Evolutionary conservation across 64 coral and sea anemone genomes (phyloP), one percentile per base, ranked within the genome.

Genomic region (Actinia equina): DNA sequence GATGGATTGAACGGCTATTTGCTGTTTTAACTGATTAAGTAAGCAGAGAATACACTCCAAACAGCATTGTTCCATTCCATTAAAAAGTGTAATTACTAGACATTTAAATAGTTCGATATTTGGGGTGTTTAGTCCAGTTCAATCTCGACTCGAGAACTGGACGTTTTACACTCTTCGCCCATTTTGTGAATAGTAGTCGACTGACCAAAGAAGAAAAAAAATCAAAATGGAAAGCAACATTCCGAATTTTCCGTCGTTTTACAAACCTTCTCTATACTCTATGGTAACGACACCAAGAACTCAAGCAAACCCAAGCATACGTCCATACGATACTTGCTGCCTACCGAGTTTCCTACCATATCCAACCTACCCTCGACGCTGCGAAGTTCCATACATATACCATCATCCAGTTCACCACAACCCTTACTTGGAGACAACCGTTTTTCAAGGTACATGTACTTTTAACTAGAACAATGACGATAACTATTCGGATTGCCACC

Each of bases 31-130:
- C 69, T 88, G 89, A 87, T 84, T 93, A 84, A 87, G 92, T 88
- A 90, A 96, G 91, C 94, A 96, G 89, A 90, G 91, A 93, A 96
- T 93, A 90, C 91, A 96, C 88, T 93, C 92, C 88, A 93, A 93
- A 96, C 84, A 90, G 85, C 86, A 96, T 96, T 96, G 94, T 96
- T 86, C 87, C 88, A 96, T 95, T 83, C 94, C 94, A 96, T 96
- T 96, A 95, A 84, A 78, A 87, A 82, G 71, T 65, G 77, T 92
- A 86, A 96, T 82, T 85, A 85, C 84, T 53, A 79, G 62, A 51
- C 46, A 85, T 79, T 96, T 93, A 96, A 96, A 95, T 95, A 95
- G 76, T 6, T 43, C 83, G 51, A 85, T 63, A 41, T 85, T 85
- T 58, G 27, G 52, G 27, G 8, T 65, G 18, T 41, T 37, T 74